These are phyloP conservation scores for Drosophila austrosaltans DNA, from an alignment of 2,888 invertebrate species.

Conservation along the genomic window DNA sequence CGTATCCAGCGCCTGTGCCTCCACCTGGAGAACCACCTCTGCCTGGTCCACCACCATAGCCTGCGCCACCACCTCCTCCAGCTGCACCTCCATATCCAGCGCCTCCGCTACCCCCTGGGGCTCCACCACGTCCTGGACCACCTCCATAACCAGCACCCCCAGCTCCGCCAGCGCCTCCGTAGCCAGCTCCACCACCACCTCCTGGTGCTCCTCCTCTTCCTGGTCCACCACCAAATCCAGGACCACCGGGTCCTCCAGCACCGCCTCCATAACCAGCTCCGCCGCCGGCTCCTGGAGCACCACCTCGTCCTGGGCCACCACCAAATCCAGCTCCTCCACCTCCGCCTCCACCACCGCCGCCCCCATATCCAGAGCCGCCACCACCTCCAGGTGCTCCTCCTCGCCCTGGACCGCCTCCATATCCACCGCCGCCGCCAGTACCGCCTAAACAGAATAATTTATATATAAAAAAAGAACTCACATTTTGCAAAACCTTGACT, in stretches of 20 bases:
- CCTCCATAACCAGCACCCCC: conserved; percentile 49
- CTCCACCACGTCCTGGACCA: conserved; percentile 25
- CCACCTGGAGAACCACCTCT: conserved; percentile 21
- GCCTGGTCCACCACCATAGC: conserved; percentile 40
- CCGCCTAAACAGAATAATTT: conserved; percentile 17
- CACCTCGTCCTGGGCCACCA: conserved; percentile 30
- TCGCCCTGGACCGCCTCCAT: conserved; percentile 48
- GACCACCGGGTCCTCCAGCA: conserved; percentile 33
- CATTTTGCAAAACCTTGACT: background rate
- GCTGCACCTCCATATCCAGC: conserved; percentile 42
- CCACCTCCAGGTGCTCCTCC: too few species aligned
- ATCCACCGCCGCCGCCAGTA: conserved; percentile 42
- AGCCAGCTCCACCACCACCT: too few species aligned
- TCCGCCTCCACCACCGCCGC: conserved; percentile 25
- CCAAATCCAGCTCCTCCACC: conserved; percentile 45
- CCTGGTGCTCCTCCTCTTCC: too few species aligned
- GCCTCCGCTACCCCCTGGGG: conserved; percentile 63
- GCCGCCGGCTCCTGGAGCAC: conserved; percentile 63
- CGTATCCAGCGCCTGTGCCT: conserved; percentile 26
- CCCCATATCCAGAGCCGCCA: too few species aligned
- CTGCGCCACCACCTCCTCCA: conserved; percentile 32
- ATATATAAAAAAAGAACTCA: background rate
- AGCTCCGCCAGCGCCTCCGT: too few species aligned
- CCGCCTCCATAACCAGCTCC: conserved; percentile 45
- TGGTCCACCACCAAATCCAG: conserved; percentile 49